Evolutionary conservation across 2,113 vertebrate species (phyloP), one percentile per base, ranked within the genome.

Genomic region (Galbula dea): DNA sequence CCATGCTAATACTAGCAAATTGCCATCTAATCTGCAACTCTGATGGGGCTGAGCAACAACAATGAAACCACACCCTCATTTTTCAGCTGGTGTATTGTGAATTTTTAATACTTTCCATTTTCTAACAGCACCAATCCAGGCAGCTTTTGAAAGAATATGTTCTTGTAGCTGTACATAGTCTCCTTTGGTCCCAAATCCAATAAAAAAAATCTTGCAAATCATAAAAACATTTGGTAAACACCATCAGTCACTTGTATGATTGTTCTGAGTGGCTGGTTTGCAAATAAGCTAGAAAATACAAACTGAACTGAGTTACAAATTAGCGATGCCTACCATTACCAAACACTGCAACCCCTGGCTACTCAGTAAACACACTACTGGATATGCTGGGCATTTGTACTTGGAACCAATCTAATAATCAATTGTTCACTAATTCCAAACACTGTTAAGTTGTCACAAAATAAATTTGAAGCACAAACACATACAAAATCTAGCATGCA

Each of bases 1-100:
- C 23, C 59, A 27, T 1, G 2, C 3, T 29, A 74, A 59, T 0
- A 34, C 3, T 0, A 24, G 13, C 43, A 29, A 66, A 37, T 1
- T 22, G 22, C 36, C 24, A 61, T 4, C 54, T 41, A 62, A 62
- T 36, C 45, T 3, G 0, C 37, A 66, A 4, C 0, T 10, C n/a
- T 48, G 19, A 52, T 15, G 29, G 12, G 6, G 72, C 1, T 61
- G 39, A 55, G 39, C 16, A 93, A 68, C 5, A 24, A 1, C 0
- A 4, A 34, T 22, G n/a, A 88, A 58, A 81, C 27, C 83, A 78
- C 41, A 39, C 23, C 55, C 30, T 79, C 21, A 0, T 8, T 15
- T 45, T 46, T 62, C 55, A 77, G 36, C 21, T 63, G 19, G n/a
- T 0, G 0, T 23, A 39, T 12, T 19, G 26, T 14, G 20, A 68